Conservation (phyloP, 2,888 invertebrate genomes). For the Ichneumon xanthorius region DNA sequence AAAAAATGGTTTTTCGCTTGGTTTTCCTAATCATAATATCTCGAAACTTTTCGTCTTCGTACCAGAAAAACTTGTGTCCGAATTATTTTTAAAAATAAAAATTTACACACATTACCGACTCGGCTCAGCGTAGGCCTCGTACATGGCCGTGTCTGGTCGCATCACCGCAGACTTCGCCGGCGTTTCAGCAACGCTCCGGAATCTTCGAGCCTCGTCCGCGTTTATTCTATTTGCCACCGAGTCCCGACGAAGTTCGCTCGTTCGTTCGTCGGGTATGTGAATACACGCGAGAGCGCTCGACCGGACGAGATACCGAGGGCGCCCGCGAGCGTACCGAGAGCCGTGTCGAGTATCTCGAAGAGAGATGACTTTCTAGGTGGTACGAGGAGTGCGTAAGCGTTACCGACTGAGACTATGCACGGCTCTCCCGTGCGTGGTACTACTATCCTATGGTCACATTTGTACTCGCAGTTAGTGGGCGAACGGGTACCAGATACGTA, state of each 20-base stretch:
- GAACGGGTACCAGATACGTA: slow-evolving; percentile 17
- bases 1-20: no score
- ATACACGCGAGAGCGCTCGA: slow-evolving; percentile 10
- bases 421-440: not conserved
- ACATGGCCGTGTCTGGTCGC: not conserved
- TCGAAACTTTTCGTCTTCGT: no score
- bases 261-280: not conserved
- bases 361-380: slow-evolving; percentile 43
- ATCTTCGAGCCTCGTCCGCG: not conserved
- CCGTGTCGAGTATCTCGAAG: slow-evolving; percentile 4
- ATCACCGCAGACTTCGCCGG: not conserved
- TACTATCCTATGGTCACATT: not conserved
- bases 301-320: slow-evolving; percentile 19
- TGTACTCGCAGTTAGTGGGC: not conserved
- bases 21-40: no score
- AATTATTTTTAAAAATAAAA: not conserved
- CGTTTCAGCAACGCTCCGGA: not conserved
- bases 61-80: no score
- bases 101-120: not conserved
- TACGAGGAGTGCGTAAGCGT: slow-evolving; percentile 30
- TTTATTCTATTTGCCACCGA: slow-evolving; percentile 19
- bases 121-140: not conserved
- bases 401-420: not conserved
- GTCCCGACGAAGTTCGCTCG: not conserved
- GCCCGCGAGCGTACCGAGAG: not conserved